Base-by-base conservation (phyloP, 2,113 vertebrate genomes). In the Bubo bubo region DNA sequence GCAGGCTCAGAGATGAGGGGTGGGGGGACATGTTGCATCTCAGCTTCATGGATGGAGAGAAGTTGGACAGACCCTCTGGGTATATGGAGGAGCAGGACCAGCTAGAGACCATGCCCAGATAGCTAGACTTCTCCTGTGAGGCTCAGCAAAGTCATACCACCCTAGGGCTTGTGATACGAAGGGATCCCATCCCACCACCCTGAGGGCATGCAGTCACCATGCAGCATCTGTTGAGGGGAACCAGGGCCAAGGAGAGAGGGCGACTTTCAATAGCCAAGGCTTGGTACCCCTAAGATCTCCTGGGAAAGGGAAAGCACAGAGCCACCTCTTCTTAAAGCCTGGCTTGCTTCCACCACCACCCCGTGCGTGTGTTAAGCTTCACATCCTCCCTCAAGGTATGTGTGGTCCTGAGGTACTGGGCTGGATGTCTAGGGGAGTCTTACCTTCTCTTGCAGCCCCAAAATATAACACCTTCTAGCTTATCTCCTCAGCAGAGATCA, bases 281-380 rank as follows among this genome's bases (percentile, higher is more conserved):
- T 52, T 63, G 17, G 37, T 87, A 30, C 19, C 5, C 19, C 53
- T 27, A 56, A 81, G 47, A 39, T 39, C 37, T 72, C 66, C 63
- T 71, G 47, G 50, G 37, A 80, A 66, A 20, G 35, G 26, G 21
- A 24, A 76, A 66, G 30, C 14, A 53, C 18, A 81, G 19, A 55
- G 70, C 10, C 21, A 76, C 8, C 43, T 62, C 39, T 73, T 73
- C 82, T 34, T 63, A 81, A 73, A 91, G 30, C 32, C 49, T 63
- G 17, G 11, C 14, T 81, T 37, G 32, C 32, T 77, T 56, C n/a
- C 55, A 56, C 14, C 5, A 43, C 41, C 41, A 3, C 17, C n/a
- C 15, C 0, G 0, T 8, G 37, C 5, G 3, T 24, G 5, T 2
- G 2, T 52, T 24, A 84, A 67, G 52, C 62, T 67, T 16, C 28